Base-by-base conservation (phyloP, 2,888 invertebrate species). In the Trachelus stipa region DNA sequence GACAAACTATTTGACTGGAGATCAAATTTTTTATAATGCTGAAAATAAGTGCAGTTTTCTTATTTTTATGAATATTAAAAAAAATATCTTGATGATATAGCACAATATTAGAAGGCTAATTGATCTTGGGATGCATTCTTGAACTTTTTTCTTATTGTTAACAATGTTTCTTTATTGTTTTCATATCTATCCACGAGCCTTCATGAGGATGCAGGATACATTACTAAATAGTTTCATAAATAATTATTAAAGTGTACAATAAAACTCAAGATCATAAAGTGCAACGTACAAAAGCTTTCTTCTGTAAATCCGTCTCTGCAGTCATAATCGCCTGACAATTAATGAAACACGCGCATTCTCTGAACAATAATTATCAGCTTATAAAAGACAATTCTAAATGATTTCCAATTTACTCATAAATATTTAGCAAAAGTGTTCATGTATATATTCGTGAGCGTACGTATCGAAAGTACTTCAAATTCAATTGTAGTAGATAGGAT, bases 361-460 rank as follows among this genome's bases (percentile, higher is more conserved):
- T 15, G 6, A 40, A 40, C 6, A 40, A 40, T 15, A 40, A 40
- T 40, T 40, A 15, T 40, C 15, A 4, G 15, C 2, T 40, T 2
- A 4, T 40, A 40, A 40, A 40, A 40, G 15, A 15, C 4, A 40
- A 40, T 6, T 40, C 15, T 40, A 40, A 40, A 15, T 40, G 6
- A 15, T 15, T 40, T 15, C 15, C 15, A 40, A 40, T 40, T 4
- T 76, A 76, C 33, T 68, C n/a, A 40, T 78, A 78, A 75, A 71
- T 79, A 80, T 68, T 69, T 68, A 77, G 68, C 34, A 35, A 69
- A 79, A 69, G 76, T 80, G 80, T 80, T 80, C 68, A 76, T 80
- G 77, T 80, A 79, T 37, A 80, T 80, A 76, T 15, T 71, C 31
- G 34, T 69, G 73, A 33, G 73, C 73, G 75, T 77, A 79, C 75